These are phyloP conservation scores for Sarotherodon lohbergeri DNA, from an alignment of 2,113 vertebrate genomes.

Conservation along the genomic window DNA sequence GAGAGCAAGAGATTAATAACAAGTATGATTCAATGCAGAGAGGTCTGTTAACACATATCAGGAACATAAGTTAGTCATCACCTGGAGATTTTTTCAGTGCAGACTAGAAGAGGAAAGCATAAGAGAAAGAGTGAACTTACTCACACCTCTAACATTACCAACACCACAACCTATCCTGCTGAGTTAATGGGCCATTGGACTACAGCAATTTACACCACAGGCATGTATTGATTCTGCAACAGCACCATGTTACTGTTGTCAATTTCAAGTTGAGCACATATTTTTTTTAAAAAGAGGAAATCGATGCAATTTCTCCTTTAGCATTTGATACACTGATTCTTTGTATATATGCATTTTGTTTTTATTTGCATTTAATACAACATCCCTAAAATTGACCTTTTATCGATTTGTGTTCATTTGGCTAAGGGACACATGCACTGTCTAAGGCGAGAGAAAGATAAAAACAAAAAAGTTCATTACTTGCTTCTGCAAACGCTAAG, in stretches of 20 bases:
- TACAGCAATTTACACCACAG: background rate
- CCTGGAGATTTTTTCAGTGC: background rate
- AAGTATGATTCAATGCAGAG: background rate
- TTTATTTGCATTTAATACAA: background rate
- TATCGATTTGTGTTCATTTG: background rate
- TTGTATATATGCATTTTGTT: background rate
- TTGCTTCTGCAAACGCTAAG: background rate
- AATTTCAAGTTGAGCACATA: background rate
- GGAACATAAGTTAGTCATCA: background rate
- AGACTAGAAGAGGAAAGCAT: background rate
- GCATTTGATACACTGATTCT: background rate
- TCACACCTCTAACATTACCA: background rate
- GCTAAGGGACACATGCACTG: background rate
- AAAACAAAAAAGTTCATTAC: background rate
- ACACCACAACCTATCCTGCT: background rate
- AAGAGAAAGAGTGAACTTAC: background rate
- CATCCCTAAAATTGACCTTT: background rate
- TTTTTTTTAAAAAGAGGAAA: rapidly evolving
- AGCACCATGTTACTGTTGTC: background rate
- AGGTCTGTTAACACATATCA: background rate
- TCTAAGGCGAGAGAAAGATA: background rate
- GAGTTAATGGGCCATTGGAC: background rate
- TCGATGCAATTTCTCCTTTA: background rate
- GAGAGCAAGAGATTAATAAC: background rate
- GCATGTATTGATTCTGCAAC: background rate